Conservation (phyloP, 2,113 vertebrate genomes). For the Seriola rivoliana region DNA sequence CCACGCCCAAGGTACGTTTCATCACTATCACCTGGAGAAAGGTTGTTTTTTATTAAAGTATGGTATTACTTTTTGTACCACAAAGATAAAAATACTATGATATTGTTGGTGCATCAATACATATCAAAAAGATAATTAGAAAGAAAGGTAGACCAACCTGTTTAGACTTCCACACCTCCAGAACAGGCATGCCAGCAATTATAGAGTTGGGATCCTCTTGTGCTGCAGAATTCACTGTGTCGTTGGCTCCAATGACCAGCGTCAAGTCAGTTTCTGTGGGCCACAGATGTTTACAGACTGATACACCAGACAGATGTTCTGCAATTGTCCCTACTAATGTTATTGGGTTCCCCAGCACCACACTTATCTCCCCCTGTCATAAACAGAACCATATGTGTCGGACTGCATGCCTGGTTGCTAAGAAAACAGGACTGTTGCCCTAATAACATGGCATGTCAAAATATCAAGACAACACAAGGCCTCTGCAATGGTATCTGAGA, state of each 20-base stretch:
- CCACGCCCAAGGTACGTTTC: conserved; percentile 87
- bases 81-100: background rate
- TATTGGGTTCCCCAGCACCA: conserved; percentile 39
- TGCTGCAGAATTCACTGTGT: conserved; percentile 97
- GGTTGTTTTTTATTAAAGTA: too few species aligned
- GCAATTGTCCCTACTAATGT: conserved; percentile 16
- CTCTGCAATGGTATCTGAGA: conserved; percentile 38
- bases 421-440: conserved; percentile 69
- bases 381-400: conserved; percentile 85
- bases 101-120: background rate
- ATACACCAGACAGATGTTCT: conserved; percentile 28
- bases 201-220: conserved; percentile 98
- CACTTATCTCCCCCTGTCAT: conserved; percentile 69
- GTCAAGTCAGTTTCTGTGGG: conserved; percentile 93
- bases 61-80: conserved; percentile 1
- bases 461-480: conserved; percentile 66
- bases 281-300: conserved; percentile 50
- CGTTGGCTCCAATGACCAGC: conserved; percentile 97
- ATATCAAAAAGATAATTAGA: background rate
- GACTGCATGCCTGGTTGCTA: conserved; percentile 75
- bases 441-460: conserved; percentile 69
- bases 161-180: conserved; percentile 99
- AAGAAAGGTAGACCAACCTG: conserved; percentile 83
- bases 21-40: conserved; percentile 86
- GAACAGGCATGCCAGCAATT: conserved; percentile 97